Conservation (phyloP, 2,797 vertebrate genomes). For the Craterocephalus amniculus region DNA sequence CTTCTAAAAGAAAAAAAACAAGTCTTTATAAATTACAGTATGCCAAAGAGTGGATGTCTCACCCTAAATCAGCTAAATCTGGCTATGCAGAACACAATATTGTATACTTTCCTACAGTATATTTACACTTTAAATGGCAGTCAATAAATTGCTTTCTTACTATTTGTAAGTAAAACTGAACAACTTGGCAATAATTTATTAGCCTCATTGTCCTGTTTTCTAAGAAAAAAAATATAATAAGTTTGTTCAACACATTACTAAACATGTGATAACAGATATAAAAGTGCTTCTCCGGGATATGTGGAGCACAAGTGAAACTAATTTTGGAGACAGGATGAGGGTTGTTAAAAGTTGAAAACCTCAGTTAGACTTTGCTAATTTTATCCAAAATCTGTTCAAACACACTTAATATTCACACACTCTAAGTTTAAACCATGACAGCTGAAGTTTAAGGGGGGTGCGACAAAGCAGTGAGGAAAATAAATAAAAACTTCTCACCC, state of each 20-base stretch:
- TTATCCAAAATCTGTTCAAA: constrained; percentile 27
- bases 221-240: neutral
- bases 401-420: constrained; percentile 26
- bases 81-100: no score
- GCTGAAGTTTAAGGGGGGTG: neutral
- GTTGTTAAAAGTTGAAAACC: neutral
- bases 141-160: neutral
- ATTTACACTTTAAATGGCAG: no score
- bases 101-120: no score
- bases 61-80: neutral
- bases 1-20: neutral
- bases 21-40: neutral
- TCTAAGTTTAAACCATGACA: constrained; percentile 16
- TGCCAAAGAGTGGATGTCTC: neutral
- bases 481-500: neutral
- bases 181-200: constrained; percentile 8
- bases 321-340: neutral
- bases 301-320: neutral
- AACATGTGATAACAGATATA: neutral
- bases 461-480: neutral
- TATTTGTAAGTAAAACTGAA: neutral
- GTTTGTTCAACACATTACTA: neutral
- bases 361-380: constrained; percentile 17
- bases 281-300: neutral
- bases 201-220: neutral